phyloP scores from a whole-genome alignment of 2,888 invertebrate genomes.

The Lasioglossum leucozonium region DNA sequence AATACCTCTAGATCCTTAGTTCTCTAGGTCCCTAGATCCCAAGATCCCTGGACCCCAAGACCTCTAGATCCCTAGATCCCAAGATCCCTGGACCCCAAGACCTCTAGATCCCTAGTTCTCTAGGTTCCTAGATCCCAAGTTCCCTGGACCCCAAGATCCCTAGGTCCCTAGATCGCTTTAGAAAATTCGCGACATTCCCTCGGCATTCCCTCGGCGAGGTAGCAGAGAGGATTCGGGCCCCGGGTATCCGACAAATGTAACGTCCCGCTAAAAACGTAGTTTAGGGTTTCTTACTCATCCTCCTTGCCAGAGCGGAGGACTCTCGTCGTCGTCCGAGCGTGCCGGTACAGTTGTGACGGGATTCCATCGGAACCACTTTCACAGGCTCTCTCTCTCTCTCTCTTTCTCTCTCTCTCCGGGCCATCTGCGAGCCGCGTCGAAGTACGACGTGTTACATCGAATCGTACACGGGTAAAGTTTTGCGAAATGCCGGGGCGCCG shows the following conservation, averaged over 20 bases:
- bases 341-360: slow-evolving; percentile 71
- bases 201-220: slow-evolving; percentile 52
- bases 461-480: slow-evolving; percentile 12
- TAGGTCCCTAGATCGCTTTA: too few species aligned
- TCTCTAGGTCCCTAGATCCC: too few species aligned
- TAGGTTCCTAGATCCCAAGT: too few species aligned
- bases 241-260: slow-evolving; percentile 81
- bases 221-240: slow-evolving; percentile 48
- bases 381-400: slow-evolving; percentile 20
- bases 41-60: too few species aligned
- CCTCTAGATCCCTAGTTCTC: too few species aligned
- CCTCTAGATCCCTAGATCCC: too few species aligned
- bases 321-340: slow-evolving; percentile 43
- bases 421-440: slow-evolving; percentile 39
- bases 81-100: too few species aligned
- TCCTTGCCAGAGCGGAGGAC: background rate
- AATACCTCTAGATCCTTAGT: too few species aligned
- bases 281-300: slow-evolving; percentile 71
- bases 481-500: slow-evolving; percentile 1
- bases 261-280: slow-evolving; percentile 76
- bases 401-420: too few species aligned
- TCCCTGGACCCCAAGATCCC: too few species aligned
- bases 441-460: slow-evolving; percentile 29
- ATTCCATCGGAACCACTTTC: slow-evolving; percentile 65
- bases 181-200: slow-evolving; percentile 57